Evolutionary conservation across 2,888 invertebrate genomes (phyloP), one percentile per base, ranked within the genome.

Genomic region (Cataglyphis altisquamis): DNA sequence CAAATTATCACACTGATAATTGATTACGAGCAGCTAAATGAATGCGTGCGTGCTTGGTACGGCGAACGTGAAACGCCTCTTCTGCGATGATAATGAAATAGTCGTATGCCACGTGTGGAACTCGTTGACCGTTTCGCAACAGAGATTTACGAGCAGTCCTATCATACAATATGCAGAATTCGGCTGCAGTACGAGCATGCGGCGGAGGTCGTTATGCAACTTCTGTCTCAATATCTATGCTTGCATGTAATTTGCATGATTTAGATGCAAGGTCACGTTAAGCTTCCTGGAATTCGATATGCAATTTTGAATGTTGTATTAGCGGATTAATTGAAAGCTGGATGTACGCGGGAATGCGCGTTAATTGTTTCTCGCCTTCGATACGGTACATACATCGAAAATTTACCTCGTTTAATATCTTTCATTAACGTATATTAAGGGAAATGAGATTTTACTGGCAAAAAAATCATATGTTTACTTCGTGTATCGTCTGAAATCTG

Each of bases 181-280:
- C 74, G 64, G 82, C 78, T 85, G 78, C 83, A 67, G 36, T 21
- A 39, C 57, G 21, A 55, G 74, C 36, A 36, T 29, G 68, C 72
- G 18, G 68, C 67, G 78, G 82, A 82, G 52, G n/a, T 41, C 36
- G 81, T 83, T 80, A 84, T 85, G 87, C 86, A 74, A 87, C 78
- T 89, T 89, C 89, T 85, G 78, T 87, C 78, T 77, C 78, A 82
- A 83, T 86, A 84, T 87, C 84, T 81, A 41, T 70, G 80, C 48
- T 78, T 70, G 32, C 21, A 52, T 57, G 57, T 83, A 83, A 89
- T 89, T 89, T 86, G 68, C 63, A 73, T 48, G 89, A 72, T 84
- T 86, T 81, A 52, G 78, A 81, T 55, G 63, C 77, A 86, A 83
- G 77, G 75, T 75, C 88, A 83, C 81, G 81, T 84, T 81, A 87